Conservation (phyloP, 1,140 invertebrate genomes). For the Drusus annulatus region DNA sequence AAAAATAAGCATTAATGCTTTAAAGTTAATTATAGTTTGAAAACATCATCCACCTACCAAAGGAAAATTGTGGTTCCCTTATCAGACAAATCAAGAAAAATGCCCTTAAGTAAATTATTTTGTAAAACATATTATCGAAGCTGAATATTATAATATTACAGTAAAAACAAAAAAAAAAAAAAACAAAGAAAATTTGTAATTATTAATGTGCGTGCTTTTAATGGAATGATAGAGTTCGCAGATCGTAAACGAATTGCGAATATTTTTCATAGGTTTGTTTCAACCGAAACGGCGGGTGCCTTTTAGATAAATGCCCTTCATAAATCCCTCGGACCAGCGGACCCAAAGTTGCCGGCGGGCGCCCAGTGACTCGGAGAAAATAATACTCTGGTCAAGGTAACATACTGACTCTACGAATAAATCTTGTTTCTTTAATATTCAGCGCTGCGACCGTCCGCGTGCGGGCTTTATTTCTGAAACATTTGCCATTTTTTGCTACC, state of each 20-base stretch:
- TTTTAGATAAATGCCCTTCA: constrained; percentile 27
- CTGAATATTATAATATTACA: too few species aligned
- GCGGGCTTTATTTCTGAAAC: constrained; percentile 40
- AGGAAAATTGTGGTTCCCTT: too few species aligned
- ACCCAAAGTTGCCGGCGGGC: constrained; percentile 25
- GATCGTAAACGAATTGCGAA: constrained; percentile 11
- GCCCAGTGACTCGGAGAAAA: constrained; percentile 6
- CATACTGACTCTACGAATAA: constrained; percentile 36
- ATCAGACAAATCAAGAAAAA: too few species aligned
- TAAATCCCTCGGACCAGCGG: constrained; percentile 26
- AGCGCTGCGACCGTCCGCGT: constrained; percentile 13
- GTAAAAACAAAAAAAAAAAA: too few species aligned
- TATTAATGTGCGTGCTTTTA: not conserved
- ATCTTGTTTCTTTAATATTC: constrained; percentile 44
- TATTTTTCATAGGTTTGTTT: not conserved
- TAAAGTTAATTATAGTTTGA: too few species aligned
- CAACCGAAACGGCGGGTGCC: not conserved
- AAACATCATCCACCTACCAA: too few species aligned
- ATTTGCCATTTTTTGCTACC: constrained; percentile 39
- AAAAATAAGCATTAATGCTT: too few species aligned
- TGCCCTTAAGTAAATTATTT: too few species aligned
- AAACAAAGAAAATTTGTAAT: too few species aligned
- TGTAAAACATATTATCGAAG: too few species aligned
- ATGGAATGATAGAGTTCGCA: not conserved
- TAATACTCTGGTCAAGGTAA: constrained; percentile 34